Evolutionary conservation across 2,113 vertebrate genomes (phyloP).

Genomic region (Vulpes vulpes): DNA sequence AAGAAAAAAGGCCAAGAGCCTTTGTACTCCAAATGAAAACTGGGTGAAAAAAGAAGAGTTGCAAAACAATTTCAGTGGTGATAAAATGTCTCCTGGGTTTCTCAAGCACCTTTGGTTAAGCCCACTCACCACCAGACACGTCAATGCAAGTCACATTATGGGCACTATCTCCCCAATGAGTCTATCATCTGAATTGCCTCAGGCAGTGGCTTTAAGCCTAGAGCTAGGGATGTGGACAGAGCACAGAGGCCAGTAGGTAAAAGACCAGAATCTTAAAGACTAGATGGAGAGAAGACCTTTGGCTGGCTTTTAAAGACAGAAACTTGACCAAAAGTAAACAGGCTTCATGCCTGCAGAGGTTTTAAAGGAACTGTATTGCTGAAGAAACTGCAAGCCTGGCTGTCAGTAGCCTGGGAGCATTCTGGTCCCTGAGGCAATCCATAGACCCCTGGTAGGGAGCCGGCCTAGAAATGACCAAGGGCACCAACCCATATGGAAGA

Average conservation of each 20-base stretch:
- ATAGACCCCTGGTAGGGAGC: background rate
- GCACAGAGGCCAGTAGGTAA: background rate
- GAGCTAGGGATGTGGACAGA: background rate
- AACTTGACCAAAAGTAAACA: slow-evolving; percentile 29
- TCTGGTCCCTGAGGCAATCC: background rate
- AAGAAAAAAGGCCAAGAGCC: background rate
- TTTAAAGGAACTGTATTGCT: background rate
- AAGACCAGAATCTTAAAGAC: slow-evolving; percentile 12
- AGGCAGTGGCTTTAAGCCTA: background rate
- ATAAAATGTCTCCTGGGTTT: background rate
- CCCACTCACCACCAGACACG: background rate
- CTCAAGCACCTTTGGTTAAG: background rate
- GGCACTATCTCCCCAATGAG: background rate
- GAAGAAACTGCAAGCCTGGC: background rate
- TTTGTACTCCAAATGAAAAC: background rate
- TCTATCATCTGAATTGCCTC: background rate
- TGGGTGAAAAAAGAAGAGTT: background rate
- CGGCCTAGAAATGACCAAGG: background rate
- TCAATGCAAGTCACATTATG: background rate
- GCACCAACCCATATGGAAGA: background rate
- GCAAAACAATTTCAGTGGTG: background rate
- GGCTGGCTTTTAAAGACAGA: background rate
- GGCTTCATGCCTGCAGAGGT: background rate
- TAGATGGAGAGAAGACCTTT: slow-evolving; percentile 14
- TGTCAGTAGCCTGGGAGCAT: background rate